Percentiles rank a stretch among this genome's conserved stretches.
Evolutionary conservation across 1,140 invertebrate species (phyloP).

Genomic region (Halyomorpha halys): DNA sequence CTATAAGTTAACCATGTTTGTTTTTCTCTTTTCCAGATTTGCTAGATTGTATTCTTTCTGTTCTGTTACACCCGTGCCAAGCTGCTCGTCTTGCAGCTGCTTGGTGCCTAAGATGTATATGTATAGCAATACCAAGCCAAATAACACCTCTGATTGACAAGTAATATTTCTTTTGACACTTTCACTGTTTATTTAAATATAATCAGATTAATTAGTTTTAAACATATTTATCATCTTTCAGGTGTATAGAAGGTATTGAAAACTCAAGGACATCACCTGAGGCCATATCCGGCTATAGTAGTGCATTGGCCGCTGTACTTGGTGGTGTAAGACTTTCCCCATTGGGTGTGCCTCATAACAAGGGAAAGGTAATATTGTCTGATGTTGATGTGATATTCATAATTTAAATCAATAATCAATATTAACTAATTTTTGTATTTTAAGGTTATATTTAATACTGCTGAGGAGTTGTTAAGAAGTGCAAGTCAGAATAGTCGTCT

Average conservation of each 20-base stretch:
- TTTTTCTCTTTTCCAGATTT: conserved; percentile 30
- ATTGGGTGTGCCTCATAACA: conserved; percentile 89
- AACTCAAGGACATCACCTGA: conserved; percentile 83
- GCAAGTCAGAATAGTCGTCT: conserved; percentile 95
- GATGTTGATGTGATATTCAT: neutral
- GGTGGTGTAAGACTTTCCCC: conserved; percentile 84
- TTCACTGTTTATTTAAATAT: neutral
- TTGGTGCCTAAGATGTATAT: conserved; percentile 86
- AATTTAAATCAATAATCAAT: neutral
- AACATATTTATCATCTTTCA: conserved; percentile 24
- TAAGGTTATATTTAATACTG: conserved; percentile 88
- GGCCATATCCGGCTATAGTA: conserved; percentile 87
- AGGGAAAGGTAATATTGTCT: conserved; percentile 63
- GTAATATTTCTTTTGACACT: conserved; percentile 23
- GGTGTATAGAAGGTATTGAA: conserved; percentile 74
- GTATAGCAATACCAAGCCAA: conserved; percentile 85
- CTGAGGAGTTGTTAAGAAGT: conserved; percentile 90
- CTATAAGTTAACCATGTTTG: neutral
- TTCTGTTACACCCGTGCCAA: conserved; percentile 84
- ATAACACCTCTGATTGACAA: conserved; percentile 85
- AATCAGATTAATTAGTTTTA: neutral
- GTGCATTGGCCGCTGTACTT: conserved; percentile 82
- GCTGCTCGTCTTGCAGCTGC: conserved; percentile 85
- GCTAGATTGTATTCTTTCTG: conserved; percentile 57
- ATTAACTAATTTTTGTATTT: conserved; percentile 26